A percentile compares a stretch with the other conserved stretches of the same genome.
Conservation (phyloP, 1,140 invertebrate genomes). For the Plectrocnemia conspersa region DNA sequence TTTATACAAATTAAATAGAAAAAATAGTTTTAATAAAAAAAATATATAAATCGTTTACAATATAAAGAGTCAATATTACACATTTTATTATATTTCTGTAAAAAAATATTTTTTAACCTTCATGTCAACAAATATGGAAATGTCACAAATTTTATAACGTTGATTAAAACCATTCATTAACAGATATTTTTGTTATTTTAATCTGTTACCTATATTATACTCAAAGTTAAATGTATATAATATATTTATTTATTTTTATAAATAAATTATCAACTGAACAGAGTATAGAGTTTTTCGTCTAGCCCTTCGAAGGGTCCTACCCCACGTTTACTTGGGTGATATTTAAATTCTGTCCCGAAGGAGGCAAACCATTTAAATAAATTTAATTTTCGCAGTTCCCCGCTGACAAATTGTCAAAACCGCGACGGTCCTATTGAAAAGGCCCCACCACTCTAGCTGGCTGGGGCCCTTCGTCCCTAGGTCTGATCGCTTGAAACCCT, state of each 20-base stretch:
- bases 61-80: background rate
- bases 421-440: slow-evolving; percentile 11
- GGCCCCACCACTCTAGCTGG: background rate
- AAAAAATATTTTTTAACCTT: background rate
- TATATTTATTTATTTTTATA: too few relatives aligned
- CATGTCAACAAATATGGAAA: background rate
- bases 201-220: too few relatives aligned
- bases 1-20: background rate
- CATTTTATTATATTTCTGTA: slow-evolving; percentile 1
- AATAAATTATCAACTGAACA: too few relatives aligned
- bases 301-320: slow-evolving; percentile 12
- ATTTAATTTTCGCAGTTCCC: slow-evolving; percentile 34
- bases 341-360: slow-evolving; percentile 34
- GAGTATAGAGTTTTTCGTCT: background rate
- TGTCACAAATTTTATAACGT: slow-evolving; percentile 12
- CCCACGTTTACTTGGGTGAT: slow-evolving; percentile 17
- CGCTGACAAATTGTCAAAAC: slow-evolving; percentile 34
- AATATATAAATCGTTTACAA: background rate
- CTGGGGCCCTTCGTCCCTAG: too few relatives aligned
- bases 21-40: background rate
- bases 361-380: slow-evolving; percentile 34
- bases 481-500: too few relatives aligned
- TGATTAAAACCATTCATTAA: too few relatives aligned
- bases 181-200: too few relatives aligned
- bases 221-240: too few relatives aligned